Evolutionary conservation across 92 coral and sea anemone genomes (phyloP), one percentile per base, ranked within the genome.

Genomic region (Nematostella vectensis): DNA sequence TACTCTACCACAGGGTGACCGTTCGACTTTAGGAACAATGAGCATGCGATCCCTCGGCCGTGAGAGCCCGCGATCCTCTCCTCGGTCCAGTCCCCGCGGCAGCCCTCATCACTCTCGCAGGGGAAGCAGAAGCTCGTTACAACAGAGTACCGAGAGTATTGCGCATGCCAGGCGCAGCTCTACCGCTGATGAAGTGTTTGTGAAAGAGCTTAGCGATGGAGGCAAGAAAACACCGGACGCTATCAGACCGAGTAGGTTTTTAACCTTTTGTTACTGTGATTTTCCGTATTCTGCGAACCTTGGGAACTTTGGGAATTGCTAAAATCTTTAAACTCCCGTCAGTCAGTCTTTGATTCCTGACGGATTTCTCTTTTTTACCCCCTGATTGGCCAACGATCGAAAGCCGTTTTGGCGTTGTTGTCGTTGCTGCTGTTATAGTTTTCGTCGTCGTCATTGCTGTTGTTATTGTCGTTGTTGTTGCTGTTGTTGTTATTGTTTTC

Each of bases 1-100:
- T n/a, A n/a, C n/a, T n/a, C n/a, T n/a, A n/a, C 40, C 40, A 27
- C 70, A 89, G 96, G 96, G 96, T 52, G 94, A 85, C 57, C 94
- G 94, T 31, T 64, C 94, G 26, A 80, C 89, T 16, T 55, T 72
- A 8, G 82, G 84, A 11, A 73, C 78, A 3, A 54, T 63, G 62
- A 89, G 96, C 40, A 39, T 58, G 10, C 67, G 78, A 45, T 84
- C 85, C 30, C 57, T 80, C 22, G 76, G 75, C 13, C 57, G 67
- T 17, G 73, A 62, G 17, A 63, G 77, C 42, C 77, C 71, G 19
- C 61, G 66, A 37, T 44, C 76, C 0, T 62, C 61, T 21, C 64
- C 55, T 29, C 63, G 71, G 27, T 43, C 75, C 17, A 59, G 69
- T 26, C 59, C 57, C 47, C 79, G 58, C 29, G 62, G 68, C n/a